phyloP scores from a whole-genome alignment of 2,797 vertebrate genomes.

The Podarcis siculus region DNA sequence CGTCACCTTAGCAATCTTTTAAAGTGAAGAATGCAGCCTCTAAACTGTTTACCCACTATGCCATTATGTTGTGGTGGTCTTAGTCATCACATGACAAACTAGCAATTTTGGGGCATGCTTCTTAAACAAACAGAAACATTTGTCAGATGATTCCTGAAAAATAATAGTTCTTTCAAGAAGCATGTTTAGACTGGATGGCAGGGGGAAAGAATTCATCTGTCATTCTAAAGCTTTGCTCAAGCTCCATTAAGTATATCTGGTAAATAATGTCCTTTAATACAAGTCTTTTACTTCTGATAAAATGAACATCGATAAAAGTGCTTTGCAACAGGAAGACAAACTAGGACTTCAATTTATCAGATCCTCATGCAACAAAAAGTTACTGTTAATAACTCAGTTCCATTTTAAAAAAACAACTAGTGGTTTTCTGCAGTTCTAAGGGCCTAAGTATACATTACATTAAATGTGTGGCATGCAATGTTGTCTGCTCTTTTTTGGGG shows the following conservation, averaged over 20 bases:
- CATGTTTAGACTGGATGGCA: constrained; percentile 41
- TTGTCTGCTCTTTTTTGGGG: no score
- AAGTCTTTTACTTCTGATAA: background rate
- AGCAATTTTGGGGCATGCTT: constrained; percentile 41
- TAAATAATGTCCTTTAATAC: background rate
- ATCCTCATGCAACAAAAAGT: background rate
- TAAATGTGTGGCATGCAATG: background rate
- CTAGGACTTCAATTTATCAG: background rate
- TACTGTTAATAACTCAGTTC: background rate
- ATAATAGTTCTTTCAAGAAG: constrained; percentile 57
- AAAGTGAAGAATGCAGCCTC: constrained; percentile 15
- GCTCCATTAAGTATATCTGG: background rate
- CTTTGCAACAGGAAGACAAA: background rate
- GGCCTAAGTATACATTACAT: background rate
- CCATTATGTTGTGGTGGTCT: constrained; percentile 37
- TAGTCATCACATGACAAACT: constrained; percentile 54
- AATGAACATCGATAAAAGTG: background rate
- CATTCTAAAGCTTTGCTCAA: constrained; percentile 28
- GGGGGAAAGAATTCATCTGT: constrained; percentile 11
- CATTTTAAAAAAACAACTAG: background rate
- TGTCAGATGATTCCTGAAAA: constrained; percentile 57
- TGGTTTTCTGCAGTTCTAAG: background rate
- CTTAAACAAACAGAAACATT: constrained; percentile 62
- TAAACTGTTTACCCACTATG: constrained; percentile 46
- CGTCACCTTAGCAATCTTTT: constrained; percentile 24